A percentile compares a stretch with the other conserved stretches of the same genome.
These are phyloP conservation scores for Venturia canescens DNA, from an alignment of 1,140 invertebrate species.

Conservation along the genomic window DNA sequence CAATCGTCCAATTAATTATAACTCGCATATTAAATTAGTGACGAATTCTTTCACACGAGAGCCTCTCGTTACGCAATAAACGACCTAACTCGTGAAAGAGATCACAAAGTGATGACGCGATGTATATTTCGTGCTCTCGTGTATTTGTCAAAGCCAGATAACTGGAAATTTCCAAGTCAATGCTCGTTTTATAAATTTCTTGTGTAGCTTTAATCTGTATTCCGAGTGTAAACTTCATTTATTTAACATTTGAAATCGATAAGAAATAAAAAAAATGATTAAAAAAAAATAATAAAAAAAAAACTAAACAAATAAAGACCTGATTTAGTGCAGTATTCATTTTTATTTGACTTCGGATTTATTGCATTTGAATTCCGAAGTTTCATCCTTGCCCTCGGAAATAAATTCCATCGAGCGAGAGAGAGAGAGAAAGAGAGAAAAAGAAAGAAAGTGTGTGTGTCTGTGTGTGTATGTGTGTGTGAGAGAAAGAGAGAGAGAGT, in stretches of 20 bases:
- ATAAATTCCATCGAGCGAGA: no score
- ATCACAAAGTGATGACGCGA: background rate
- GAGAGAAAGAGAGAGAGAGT: no score
- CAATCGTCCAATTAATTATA: background rate
- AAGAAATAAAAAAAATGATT: no score
- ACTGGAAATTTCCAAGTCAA: constrained; percentile 41
- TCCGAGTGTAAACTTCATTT: background rate
- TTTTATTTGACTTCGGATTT: background rate
- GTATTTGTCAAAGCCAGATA: background rate
- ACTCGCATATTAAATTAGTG: background rate
- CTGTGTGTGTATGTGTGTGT: no score
- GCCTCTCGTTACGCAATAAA: background rate
- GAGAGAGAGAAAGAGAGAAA: no score
- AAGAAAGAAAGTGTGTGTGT: no score
- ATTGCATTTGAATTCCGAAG: background rate
- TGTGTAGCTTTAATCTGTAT: background rate
- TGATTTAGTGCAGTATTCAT: background rate
- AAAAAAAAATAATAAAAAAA: background rate
- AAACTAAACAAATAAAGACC: background rate
- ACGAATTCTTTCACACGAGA: background rate
- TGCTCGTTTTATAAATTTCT: constrained; percentile 25
- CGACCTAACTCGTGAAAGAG: constrained; percentile 4
- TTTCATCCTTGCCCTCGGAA: background rate
- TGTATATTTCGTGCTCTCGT: background rate
- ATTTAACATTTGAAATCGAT: no score